A percentile compares a stretch with the other conserved stretches of the same genome.
Evolutionary conservation across 2,797 vertebrate species (phyloP).

Genomic region (Hyperoplus lanceolatus): DNA sequence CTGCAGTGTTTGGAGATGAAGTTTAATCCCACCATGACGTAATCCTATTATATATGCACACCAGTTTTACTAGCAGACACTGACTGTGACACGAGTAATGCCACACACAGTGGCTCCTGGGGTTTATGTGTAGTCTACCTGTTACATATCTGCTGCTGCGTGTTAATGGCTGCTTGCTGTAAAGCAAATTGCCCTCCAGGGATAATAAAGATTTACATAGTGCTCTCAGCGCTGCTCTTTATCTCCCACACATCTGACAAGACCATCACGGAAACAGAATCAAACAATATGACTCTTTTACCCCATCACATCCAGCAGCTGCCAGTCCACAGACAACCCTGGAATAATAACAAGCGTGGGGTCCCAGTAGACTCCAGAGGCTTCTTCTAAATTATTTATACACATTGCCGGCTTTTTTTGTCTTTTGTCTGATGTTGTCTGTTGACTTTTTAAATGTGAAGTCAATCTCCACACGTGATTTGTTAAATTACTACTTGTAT

Average conservation of each 20-base stretch:
- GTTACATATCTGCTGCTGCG: constrained; percentile 42
- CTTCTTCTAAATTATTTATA: background rate
- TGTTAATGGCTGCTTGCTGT: constrained; percentile 58
- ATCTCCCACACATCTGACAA: constrained; percentile 55
- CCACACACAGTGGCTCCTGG: background rate
- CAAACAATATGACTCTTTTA: constrained; percentile 48
- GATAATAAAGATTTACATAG: constrained; percentile 71
- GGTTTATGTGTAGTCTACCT: constrained; percentile 41
- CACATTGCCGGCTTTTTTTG: background rate
- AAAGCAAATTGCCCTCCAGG: constrained; percentile 68
- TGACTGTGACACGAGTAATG: background rate
- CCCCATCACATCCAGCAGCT: constrained; percentile 34
- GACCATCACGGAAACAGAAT: constrained; percentile 45
- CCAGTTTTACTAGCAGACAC: constrained; percentile 10
- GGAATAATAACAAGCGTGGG: constrained; percentile 19
- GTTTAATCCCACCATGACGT: background rate
- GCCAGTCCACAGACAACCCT: constrained; percentile 22
- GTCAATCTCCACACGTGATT: constrained; percentile 29
- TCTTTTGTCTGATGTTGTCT: background rate
- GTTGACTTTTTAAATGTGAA: constrained; percentile 4
- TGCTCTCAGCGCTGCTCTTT: constrained; percentile 51
- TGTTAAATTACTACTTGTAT: constrained; percentile 16
- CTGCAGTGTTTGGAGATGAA: background rate
- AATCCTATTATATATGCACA: background rate
- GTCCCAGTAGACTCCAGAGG: background rate